Evolutionary conservation across 1,140 invertebrate genomes (phyloP), one percentile per base, ranked within the genome.

Genomic region (Calosoma granatense): DNA sequence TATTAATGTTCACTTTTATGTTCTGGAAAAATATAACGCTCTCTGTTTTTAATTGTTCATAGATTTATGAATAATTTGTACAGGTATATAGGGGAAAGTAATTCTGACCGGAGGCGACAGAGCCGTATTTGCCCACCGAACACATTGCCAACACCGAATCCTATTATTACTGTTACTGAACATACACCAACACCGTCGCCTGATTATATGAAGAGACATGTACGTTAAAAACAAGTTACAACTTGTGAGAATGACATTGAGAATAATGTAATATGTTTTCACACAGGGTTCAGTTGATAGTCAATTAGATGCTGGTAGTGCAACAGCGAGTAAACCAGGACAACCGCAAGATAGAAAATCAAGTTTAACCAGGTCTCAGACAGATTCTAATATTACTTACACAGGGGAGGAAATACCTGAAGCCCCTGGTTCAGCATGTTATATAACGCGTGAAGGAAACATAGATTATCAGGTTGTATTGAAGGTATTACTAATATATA

Each of bases 121-220:
- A 74, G 70, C 63, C 63, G 61, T 53, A 56, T 55, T 22, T 58
- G 47, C 4, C 54, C 55, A 12, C 62, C 62, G 6, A 54, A 54
- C 22, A 43, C 59, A 4, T 64, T 65, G 60, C 66, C 65, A 2
- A 69, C 63, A 61, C 77, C 84, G 39, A 94, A 94, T 75, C 94
- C 94, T 0, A 95, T 97, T 54, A 97, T 97, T 47, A 97, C 93
- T 1, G 92, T 97, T 0, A 97, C 94, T 1, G 92, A 95, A 69
- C 92, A 97, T 67, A 94, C 91, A 0, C 92, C 92, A 0, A 85
- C 87, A 6, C 89, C 90, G 9, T 92, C 88, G 1, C 88, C 88
- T 1, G 90, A 92, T 65, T 90, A 85, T 64, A 78, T 89, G 62
- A 81, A 79, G 53, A 75, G 85, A 74, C 86, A 88, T 75, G 89